Percentiles rank a stretch among this genome's conserved stretches.
phyloP scores from a whole-genome alignment of 2,113 vertebrate species.

The Enhydra lutris region DNA sequence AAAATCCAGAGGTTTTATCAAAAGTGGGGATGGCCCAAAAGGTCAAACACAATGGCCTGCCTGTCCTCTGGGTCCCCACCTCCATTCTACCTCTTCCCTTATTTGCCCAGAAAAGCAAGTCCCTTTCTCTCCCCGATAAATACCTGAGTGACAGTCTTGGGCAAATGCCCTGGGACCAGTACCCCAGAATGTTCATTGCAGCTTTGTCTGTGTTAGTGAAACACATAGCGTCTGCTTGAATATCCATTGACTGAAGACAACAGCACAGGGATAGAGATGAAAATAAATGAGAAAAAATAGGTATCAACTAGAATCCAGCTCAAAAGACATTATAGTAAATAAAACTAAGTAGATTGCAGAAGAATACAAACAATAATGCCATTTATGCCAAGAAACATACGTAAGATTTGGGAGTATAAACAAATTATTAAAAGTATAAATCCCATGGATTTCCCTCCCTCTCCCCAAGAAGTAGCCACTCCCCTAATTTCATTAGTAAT shows the following conservation, averaged over 20 bases:
- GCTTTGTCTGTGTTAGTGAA: neutral
- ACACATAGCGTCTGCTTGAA: neutral
- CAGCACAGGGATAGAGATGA: neutral
- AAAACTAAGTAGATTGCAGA: neutral
- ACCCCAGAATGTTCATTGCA: neutral
- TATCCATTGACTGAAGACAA: neutral
- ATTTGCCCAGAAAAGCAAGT: neutral
- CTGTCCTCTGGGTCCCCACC: too few species aligned
- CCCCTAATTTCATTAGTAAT: neutral
- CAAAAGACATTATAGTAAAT: neutral
- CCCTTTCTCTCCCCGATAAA: neutral
- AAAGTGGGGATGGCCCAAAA: neutral
- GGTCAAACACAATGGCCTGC: neutral
- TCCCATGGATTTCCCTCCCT: neutral
- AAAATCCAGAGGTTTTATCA: neutral
- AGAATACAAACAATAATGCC: neutral
- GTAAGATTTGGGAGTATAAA: neutral
- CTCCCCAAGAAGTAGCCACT: neutral
- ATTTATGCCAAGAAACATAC: neutral
- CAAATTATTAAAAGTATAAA: neutral
- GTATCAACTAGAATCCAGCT: neutral
- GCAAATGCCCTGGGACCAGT: neutral
- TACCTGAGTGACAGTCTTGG: neutral
- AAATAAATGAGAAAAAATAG: neutral
- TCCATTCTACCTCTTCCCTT: rapidly evolving